A percentile compares a stretch with the other conserved stretches of the same genome.
These are phyloP conservation scores for Apis cerana DNA, from an alignment of 1,140 invertebrate genomes.

Conservation along the genomic window DNA sequence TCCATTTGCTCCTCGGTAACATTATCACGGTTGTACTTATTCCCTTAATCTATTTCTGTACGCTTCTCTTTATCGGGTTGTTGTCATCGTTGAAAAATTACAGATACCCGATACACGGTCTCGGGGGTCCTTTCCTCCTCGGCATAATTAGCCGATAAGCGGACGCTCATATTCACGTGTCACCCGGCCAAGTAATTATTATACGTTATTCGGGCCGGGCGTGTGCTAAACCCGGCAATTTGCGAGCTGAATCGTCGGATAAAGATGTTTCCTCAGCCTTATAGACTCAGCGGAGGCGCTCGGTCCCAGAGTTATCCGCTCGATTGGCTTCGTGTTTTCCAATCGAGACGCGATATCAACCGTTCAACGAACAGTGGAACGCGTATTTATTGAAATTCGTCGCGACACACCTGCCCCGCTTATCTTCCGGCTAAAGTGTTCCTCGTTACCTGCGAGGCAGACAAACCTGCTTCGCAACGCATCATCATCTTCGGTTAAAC, in stretches of 20 bases:
- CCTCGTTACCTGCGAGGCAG: conserved; percentile 25
- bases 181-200: conserved; percentile 30
- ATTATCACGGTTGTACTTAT: not conserved
- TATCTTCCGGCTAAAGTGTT: conserved; percentile 30
- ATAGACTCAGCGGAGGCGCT: not conserved
- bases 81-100: conserved; percentile 18
- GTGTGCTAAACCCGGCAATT: conserved; percentile 44
- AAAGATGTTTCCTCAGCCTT: not conserved
- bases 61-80: conserved; percentile 1
- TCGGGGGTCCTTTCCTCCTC: not conserved
- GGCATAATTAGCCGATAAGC: conserved; percentile 42
- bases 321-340: conserved; percentile 47
- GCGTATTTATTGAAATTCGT: conserved; percentile 50
- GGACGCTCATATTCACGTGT: conserved; percentile 34
- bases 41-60: too few species aligned
- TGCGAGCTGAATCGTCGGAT: conserved; percentile 34
- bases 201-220: conserved; percentile 29
- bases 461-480: conserved; percentile 43
- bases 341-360: conserved; percentile 21
- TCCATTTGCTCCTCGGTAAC: not conserved
- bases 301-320: conserved; percentile 20
- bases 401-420: conserved; percentile 34
- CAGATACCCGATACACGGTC: conserved; percentile 3
- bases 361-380: not conserved
- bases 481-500: conserved; percentile 13